Evolutionary conservation across 1,140 invertebrate genomes (phyloP), one percentile per base, ranked within the genome.

Genomic region (Nautilus pompilius): DNA sequence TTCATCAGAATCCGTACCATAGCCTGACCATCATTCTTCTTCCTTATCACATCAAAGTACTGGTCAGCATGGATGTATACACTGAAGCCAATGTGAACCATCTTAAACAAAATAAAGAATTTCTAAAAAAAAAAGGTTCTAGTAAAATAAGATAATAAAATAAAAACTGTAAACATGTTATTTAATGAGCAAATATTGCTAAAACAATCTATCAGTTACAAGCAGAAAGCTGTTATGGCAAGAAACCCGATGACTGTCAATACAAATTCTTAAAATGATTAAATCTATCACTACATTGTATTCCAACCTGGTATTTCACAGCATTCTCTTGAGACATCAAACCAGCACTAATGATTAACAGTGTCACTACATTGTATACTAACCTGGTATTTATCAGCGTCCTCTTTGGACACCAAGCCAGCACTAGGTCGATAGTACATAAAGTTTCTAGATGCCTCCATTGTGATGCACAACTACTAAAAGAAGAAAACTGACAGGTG

Each of bases 11-110:
- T 49, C 26, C 48, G 48, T 13, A 49, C 48, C 48, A 49, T 49
- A 17, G 48, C 48, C 26, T 49, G 48, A 49, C 48, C 48, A 49
- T 49, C 48, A 49, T 10, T 49, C 48, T 49, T 49, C 48, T 49
- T 49, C 8, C 48, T 17, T 20, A 49, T 49, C 2, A 49, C 48
- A 1, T 49, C 48, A 49, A 49, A 49, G 20, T 49, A 49, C 26
- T 49, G 48, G 20, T 49, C 48, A 17, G 48, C n/a, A 49, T 49
- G 48, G 48, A 49, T 49, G 20, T 49, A 49, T 8, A 49, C 48
- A 13, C 48, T 24, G 26, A 49, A 22, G 26, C 48, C 48, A 8
- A 49, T 49, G 20, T 49, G 48, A 17, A 49, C 48, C 48, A 49
- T 49, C 48, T 49, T 17, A 24, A 49, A 49, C 8, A 15, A 49